Evolutionary conservation across 1,140 invertebrate species (phyloP).

Genomic region (Drosophila pallidifrons): DNA sequence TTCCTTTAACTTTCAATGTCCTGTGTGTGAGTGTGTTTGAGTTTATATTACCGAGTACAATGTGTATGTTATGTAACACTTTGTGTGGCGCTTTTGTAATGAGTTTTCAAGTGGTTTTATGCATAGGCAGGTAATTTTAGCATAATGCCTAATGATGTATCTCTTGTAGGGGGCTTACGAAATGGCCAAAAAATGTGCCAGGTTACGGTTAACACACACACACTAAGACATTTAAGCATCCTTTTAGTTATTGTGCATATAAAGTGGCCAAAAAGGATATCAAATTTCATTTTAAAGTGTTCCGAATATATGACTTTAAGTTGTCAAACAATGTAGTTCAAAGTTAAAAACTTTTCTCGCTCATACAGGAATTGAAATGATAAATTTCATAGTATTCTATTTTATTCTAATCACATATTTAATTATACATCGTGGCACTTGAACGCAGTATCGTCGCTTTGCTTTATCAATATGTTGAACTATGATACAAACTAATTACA

Average conservation of each 20-base stretch:
- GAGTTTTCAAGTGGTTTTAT: constrained; percentile 82
- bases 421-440: background rate
- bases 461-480: background rate
- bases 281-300: constrained; percentile 1
- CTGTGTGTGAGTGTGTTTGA: constrained; percentile 26
- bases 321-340: background rate
- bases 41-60: constrained; percentile 22
- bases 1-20: constrained; percentile 10
- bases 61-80: constrained; percentile 36
- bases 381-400: background rate
- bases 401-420: background rate
- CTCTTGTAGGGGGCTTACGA: constrained; percentile 45
- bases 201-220: constrained; percentile 4
- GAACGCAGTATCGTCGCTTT: background rate
- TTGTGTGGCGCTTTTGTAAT: constrained; percentile 65
- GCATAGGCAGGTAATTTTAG: constrained; percentile 78
- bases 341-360: background rate
- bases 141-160: constrained; percentile 82
- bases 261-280: background rate
- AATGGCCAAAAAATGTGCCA: constrained; percentile 22
- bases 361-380: background rate
- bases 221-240: constrained; percentile 18
- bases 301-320: background rate
- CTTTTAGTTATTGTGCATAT: constrained; percentile 23
- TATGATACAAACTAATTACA: constrained; percentile 53